Evolutionary conservation across 1,140 invertebrate species (phyloP).

Genomic region (Manduca sexta): DNA sequence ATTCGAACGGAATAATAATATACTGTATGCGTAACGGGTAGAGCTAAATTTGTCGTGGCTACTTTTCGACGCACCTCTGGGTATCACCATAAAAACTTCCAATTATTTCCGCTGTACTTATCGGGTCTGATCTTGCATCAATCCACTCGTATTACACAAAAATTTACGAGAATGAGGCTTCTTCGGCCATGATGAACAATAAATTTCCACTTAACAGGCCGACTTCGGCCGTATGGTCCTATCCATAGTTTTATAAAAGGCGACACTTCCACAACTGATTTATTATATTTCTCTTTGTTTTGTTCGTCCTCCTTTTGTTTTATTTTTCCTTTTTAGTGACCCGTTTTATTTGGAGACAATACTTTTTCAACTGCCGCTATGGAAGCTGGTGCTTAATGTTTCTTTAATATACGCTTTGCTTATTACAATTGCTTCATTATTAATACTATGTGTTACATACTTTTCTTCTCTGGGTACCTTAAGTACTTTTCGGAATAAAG

Average conservation of each 20-base stretch:
- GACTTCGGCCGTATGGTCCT: constrained; percentile 28
- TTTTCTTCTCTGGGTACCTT: too few relatives aligned
- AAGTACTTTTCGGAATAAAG: too few relatives aligned
- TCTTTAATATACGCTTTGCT: too few relatives aligned
- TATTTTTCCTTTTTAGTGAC: too few relatives aligned
- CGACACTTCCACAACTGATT: constrained; percentile 44
- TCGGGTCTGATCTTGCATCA: constrained; percentile 46
- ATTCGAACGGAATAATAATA: constrained; percentile 6
- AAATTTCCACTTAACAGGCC: constrained; percentile 57
- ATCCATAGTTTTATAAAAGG: constrained; percentile 33
- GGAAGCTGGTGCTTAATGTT: not conserved
- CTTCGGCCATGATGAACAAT: constrained; percentile 51
- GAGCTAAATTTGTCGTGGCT: constrained; percentile 11
- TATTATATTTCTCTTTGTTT: constrained; percentile 45
- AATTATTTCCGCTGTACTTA: constrained; percentile 51
- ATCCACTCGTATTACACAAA: constrained; percentile 58
- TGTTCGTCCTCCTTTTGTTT: constrained; percentile 22
- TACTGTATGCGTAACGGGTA: constrained; percentile 2
- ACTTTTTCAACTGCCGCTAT: not conserved
- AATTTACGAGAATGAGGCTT: constrained; percentile 58
- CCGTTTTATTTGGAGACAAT: constrained; percentile 14
- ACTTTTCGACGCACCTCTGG: constrained; percentile 14
- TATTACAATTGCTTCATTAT: too few relatives aligned
- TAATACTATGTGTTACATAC: too few relatives aligned
- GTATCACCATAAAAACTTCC: constrained; percentile 38